Evolutionary conservation across 2,888 invertebrate species (phyloP).

Genomic region (Carcina quercana): DNA sequence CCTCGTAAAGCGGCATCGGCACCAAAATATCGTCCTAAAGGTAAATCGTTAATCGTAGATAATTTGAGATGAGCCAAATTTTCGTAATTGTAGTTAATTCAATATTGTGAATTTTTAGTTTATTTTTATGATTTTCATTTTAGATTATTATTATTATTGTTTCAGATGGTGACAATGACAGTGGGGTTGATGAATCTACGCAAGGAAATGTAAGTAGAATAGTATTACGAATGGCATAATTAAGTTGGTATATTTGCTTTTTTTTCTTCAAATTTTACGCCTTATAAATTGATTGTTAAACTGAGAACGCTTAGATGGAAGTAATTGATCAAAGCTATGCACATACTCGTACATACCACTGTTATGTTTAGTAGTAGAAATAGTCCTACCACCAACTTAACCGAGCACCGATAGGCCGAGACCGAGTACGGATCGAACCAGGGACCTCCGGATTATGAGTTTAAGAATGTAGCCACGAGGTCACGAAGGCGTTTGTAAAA

Average conservation of each 20-base stretch:
- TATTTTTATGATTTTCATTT: not conserved
- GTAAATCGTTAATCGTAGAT: slow-evolving; percentile 31
- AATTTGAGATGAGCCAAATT: slow-evolving; percentile 51
- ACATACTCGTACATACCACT: too few species aligned
- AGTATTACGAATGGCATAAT: not conserved
- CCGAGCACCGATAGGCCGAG: too few species aligned
- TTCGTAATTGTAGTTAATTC: slow-evolving; percentile 6
- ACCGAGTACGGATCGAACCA: too few species aligned
- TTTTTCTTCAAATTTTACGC: not conserved
- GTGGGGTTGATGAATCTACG: slow-evolving; percentile 87
- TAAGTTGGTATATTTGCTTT: not conserved
- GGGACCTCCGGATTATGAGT: too few species aligned
- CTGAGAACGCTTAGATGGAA: too few species aligned
- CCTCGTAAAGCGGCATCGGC: slow-evolving; percentile 59
- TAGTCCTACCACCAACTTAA: too few species aligned
- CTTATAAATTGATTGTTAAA: too few species aligned
- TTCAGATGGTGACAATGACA: slow-evolving; percentile 89
- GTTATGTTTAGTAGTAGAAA: too few species aligned
- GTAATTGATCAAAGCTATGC: too few species aligned
- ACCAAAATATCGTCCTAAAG: slow-evolving; percentile 59
- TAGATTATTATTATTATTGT: slow-evolving; percentile 24
- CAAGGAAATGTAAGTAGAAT: slow-evolving; percentile 82
- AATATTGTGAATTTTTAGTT: slow-evolving; percentile 1
- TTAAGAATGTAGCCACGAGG: too few species aligned
- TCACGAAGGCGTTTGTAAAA: too few species aligned